Evolutionary conservation across 2,113 vertebrate genomes (phyloP), one percentile per base, ranked within the genome.

Genomic region (Nesoenas mayeri): DNA sequence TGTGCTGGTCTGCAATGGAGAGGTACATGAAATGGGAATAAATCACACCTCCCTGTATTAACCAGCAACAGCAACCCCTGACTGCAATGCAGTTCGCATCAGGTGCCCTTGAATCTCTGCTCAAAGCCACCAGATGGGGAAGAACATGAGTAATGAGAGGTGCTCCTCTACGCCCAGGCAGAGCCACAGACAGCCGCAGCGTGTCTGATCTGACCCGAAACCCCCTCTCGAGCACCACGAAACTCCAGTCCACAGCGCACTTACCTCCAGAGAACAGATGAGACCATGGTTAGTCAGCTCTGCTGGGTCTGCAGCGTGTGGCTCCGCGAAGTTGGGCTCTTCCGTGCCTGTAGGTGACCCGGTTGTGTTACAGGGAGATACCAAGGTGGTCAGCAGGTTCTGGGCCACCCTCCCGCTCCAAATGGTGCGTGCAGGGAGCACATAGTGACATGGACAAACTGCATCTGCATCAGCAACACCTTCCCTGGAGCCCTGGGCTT

Each of bases 351-450:
- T 22, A 31, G 72, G 14, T 16, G 65, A 16, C 1, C 9, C 3
- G 6, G 18, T 11, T 60, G 60, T 14, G 5, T 12, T 36, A 0
- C 25, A 48, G 54, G 58, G 38, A 0, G 3, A 1, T n/a, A 5
- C 8, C 1, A 29, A 22, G 29, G 57, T 26, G 12, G 48, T 6
- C 9, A 5, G 22, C 29, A 20, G 57, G 86, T 86, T 47, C 16
- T 22, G 53, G 67, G 32, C n/a, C 28, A 4, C 53, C 50, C 8
- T 74, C 2, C 7, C 15, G 18, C 8, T 58, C 42, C 2, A 9
- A 40, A 26, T 0, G 0, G 29, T 12, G 31, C 1, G 2, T 15
- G 38, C 0, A 3, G 38, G 44, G 25, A 25, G 42, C 3, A 2
- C 12, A 6, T 2, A 8, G n/a, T 24, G 1, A 2, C 25, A 6